Conservation (phyloP, 2,797 vertebrate species). For the Urosaurus nigricauda region DNA sequence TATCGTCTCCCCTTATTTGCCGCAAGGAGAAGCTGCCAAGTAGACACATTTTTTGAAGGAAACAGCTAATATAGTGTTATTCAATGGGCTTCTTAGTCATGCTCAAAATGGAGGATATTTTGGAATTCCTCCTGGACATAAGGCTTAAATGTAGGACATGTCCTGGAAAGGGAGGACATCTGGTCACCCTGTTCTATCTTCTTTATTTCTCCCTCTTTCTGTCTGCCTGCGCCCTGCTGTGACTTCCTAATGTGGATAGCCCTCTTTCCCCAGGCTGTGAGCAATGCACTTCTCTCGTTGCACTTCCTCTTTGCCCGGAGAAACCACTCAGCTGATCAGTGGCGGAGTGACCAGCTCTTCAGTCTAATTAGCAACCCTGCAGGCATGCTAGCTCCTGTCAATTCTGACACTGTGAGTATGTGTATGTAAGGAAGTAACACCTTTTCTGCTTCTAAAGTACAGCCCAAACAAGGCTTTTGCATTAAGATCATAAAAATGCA, state of each 20-base stretch:
- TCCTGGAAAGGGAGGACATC: no score
- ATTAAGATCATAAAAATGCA: not conserved
- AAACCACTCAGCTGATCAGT: conserved; percentile 89
- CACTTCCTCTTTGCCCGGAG: conserved; percentile 86
- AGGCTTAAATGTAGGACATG: no score
- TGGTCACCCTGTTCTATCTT: not conserved
- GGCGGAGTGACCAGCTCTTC: conserved; percentile 91
- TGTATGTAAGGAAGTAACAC: not conserved
- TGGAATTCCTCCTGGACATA: no score
- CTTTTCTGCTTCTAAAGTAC: not conserved
- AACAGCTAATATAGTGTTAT: no score
- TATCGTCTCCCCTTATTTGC: no score
- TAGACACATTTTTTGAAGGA: no score
- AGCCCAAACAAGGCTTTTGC: not conserved
- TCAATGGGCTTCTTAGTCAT: no score
- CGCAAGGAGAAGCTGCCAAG: no score
- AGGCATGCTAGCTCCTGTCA: conserved; percentile 87
- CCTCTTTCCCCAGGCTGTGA: conserved; percentile 83
- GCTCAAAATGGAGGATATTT: no score
- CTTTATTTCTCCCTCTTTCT: not conserved
- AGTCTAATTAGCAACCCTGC: conserved; percentile 85
- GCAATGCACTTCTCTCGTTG: conserved; percentile 89
- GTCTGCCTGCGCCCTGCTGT: not conserved
- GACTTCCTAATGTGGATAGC: not conserved
- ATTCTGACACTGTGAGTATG: conserved; percentile 87